phyloP scores from a whole-genome alignment of 1,140 invertebrate species.

The Diploscapter pachys region DNA sequence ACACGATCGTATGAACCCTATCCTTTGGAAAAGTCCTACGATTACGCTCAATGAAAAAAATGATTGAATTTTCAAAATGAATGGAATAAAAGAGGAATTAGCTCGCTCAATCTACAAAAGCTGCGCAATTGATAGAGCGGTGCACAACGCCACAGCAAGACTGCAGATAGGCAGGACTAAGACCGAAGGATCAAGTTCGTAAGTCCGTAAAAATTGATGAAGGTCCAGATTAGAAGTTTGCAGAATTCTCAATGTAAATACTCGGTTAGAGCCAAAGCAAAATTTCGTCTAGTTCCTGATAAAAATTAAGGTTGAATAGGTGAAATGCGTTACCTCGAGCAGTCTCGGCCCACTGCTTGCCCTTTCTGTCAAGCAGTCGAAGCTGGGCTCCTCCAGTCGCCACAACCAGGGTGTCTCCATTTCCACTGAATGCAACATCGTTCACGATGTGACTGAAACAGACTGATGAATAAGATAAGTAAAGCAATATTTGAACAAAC shows the following conservation, averaged over 20 bases:
- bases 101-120: too few species aligned
- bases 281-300: background rate
- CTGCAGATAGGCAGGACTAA: too few species aligned
- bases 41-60: too few species aligned
- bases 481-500: conserved; percentile 40
- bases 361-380: conserved; percentile 89
- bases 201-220: too few species aligned
- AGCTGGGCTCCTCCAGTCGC: conserved; percentile 80
- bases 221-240: too few species aligned
- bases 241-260: background rate
- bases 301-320: background rate
- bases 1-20: too few species aligned
- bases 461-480: background rate
- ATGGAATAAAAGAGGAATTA: too few species aligned
- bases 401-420: conserved; percentile 88
- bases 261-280: background rate
- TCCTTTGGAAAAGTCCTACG: too few species aligned
- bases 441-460: conserved; percentile 77
- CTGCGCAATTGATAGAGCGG: too few species aligned
- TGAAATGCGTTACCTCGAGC: conserved; percentile 67
- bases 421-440: conserved; percentile 82
- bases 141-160: too few species aligned
- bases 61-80: too few species aligned
- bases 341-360: conserved; percentile 89
- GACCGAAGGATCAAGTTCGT: too few species aligned